Percentiles rank a stretch among this genome's conserved stretches.
phyloP scores from a whole-genome alignment of 2,797 vertebrate species.

The Siniperca undulata region DNA sequence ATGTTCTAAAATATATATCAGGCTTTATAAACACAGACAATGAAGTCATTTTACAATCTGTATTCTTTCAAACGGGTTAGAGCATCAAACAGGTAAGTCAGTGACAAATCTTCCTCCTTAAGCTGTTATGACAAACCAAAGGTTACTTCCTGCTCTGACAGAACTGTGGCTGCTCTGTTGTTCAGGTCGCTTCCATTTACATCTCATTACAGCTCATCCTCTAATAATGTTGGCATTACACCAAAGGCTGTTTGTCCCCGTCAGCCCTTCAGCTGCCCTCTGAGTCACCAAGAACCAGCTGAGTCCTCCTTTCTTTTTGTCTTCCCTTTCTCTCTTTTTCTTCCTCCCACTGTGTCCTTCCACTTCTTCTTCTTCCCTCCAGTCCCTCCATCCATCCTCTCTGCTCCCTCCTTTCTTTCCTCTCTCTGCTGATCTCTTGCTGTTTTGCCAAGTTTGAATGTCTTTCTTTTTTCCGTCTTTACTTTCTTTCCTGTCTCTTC shows the following conservation, averaged over 20 bases:
- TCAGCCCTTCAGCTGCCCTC: slow-evolving; percentile 47
- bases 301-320: slow-evolving; percentile 13
- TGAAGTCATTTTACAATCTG: too few species aligned
- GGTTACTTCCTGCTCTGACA: slow-evolving; percentile 13
- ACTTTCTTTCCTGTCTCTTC: background rate
- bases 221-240: slow-evolving; percentile 19
- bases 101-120: background rate
- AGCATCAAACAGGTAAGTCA: background rate
- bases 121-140: slow-evolving; percentile 18
- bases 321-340: background rate
- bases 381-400: too few species aligned
- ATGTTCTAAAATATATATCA: too few species aligned
- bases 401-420: background rate
- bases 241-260: slow-evolving; percentile 41
- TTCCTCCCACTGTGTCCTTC: background rate
- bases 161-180: background rate
- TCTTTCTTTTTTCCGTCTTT: background rate
- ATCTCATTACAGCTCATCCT: slow-evolving; percentile 49
- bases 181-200: slow-evolving; percentile 33
- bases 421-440: background rate
- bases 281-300: slow-evolving; percentile 42
- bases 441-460: background rate
- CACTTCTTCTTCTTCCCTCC: background rate
- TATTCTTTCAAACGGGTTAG: background rate
- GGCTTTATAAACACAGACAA: too few species aligned